Evolutionary conservation across 2,113 vertebrate species (phyloP).

Genomic region (Toxotes jaculatrix): DNA sequence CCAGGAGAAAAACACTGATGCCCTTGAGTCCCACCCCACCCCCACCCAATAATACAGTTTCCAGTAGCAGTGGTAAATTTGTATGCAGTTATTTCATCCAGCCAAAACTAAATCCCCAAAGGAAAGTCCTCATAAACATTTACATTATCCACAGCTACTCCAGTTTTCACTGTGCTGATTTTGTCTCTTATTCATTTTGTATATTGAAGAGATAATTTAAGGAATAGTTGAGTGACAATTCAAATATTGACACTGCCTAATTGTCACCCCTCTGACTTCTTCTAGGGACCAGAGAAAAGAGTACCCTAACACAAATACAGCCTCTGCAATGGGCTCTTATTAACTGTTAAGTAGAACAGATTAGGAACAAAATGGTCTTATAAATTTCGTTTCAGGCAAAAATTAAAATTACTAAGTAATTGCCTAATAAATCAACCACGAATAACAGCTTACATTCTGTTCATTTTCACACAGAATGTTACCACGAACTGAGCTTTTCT

Average conservation of each 20-base stretch:
- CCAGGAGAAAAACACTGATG: slow-evolving; percentile 31
- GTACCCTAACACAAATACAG: not conserved
- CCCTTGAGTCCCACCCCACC: slow-evolving; percentile 21
- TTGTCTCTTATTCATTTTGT: not conserved
- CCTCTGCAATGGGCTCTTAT: not conserved
- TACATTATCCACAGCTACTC: not conserved
- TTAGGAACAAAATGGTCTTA: not conserved
- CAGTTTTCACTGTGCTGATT: not conserved
- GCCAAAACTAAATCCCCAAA: not conserved
- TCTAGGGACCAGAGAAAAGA: not conserved
- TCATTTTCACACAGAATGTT: not conserved
- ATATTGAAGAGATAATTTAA: not conserved
- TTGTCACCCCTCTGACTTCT: not conserved
- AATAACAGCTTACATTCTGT: not conserved
- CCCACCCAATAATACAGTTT: slow-evolving; percentile 14
- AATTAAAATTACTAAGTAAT: not conserved
- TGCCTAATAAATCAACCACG: not conserved
- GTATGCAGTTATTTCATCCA: slow-evolving; percentile 5
- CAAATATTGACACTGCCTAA: not conserved
- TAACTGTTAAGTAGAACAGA: not conserved
- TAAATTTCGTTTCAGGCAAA: not conserved
- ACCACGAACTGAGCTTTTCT: too few relatives aligned
- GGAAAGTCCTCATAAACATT: slow-evolving; percentile 6
- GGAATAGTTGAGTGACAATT: not conserved
- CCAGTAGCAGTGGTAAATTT: not conserved